Conservation (phyloP, 2,113 vertebrate genomes). For the Oreocharis arfaki region DNA sequence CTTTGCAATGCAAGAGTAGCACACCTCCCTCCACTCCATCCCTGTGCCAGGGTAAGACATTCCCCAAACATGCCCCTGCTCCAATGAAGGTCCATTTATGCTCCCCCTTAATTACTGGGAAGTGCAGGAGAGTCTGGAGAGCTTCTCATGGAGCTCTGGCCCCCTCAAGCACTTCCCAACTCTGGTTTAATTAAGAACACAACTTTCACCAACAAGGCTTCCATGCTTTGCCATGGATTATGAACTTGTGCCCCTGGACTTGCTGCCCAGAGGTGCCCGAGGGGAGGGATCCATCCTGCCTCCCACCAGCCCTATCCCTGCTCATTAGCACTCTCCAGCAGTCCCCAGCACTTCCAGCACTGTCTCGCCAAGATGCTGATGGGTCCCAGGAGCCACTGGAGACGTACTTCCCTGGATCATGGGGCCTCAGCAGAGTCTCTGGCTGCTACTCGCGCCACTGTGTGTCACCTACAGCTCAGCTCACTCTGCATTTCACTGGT, state of each 20-base stretch:
- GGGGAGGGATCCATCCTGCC: neutral
- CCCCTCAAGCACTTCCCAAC: neutral
- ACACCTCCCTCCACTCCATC: neutral
- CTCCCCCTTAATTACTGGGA: neutral
- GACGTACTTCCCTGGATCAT: neutral
- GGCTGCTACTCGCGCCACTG: neutral
- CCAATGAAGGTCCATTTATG: neutral
- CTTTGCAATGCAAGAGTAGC: neutral
- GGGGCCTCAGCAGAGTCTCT: neutral
- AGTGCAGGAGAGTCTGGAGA: neutral
- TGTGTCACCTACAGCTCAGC: neutral
- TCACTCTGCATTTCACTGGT: neutral
- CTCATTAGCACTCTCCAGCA: neutral
- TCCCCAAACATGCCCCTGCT: neutral
- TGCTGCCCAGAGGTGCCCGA: neutral
- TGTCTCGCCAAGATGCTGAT: neutral
- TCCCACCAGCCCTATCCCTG: neutral
- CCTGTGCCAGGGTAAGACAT: neutral
- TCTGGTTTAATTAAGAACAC: neutral
- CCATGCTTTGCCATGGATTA: neutral
- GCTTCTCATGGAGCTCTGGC: neutral
- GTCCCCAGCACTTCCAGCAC: neutral
- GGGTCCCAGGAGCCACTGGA: neutral
- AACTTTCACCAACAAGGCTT: neutral
- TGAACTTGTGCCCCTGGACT: neutral